These are phyloP conservation scores for Drosophila nebulosa DNA, from an alignment of 1,140 invertebrate species.

Conservation along the genomic window DNA sequence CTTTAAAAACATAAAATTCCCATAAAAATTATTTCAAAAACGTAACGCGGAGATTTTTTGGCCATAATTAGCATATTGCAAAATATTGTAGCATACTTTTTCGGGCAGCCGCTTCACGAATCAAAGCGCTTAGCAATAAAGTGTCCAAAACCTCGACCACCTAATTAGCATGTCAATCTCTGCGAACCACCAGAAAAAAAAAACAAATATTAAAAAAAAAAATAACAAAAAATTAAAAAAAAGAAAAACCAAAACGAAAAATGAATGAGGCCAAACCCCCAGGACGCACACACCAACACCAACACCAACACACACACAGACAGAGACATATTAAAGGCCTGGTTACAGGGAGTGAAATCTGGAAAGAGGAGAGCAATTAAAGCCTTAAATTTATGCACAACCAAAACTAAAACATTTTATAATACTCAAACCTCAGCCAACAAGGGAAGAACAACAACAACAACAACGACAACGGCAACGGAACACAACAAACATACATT, in stretches of 20 bases:
- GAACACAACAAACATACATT: slow-evolving; percentile 49
- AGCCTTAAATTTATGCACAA: slow-evolving; percentile 65
- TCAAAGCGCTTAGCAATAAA: slow-evolving; percentile 16
- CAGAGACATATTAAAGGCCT: slow-evolving; percentile 15
- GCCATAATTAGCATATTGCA: slow-evolving; percentile 38
- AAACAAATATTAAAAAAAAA: background rate
- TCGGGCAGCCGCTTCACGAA: background rate
- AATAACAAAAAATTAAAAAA: background rate
- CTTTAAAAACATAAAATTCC: background rate
- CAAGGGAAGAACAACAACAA: slow-evolving; percentile 11
- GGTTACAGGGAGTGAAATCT: background rate
- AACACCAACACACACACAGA: background rate
- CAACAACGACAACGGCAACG: slow-evolving; percentile 5
- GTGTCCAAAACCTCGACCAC: slow-evolving; percentile 16
- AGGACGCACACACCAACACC: background rate
- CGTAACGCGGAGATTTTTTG: background rate
- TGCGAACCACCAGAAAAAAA: slow-evolving; percentile 5
- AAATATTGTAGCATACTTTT: slow-evolving; percentile 40
- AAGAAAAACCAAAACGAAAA: background rate
- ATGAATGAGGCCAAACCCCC: slow-evolving; percentile 1
- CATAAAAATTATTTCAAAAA: no score
- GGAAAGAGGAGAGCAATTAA: slow-evolving; percentile 40
- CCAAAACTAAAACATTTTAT: slow-evolving; percentile 61
- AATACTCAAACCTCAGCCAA: slow-evolving; percentile 22
- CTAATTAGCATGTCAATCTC: slow-evolving; percentile 58